Percentiles rank a stretch among this genome's conserved stretches.
Conservation (phyloP, 2,888 invertebrate genomes). For the Heliconius erato region DNA sequence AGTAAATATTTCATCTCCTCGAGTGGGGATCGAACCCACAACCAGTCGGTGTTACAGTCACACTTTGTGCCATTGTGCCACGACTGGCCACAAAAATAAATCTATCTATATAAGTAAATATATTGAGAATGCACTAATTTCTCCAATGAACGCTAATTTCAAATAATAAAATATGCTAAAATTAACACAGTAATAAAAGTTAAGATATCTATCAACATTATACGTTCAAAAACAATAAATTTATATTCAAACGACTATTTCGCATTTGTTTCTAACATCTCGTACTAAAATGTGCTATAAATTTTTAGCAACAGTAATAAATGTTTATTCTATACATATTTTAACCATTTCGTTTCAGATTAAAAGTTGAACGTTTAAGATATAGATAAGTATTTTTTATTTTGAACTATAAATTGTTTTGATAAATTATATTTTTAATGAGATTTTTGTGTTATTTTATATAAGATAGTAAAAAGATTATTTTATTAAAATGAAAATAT, state of each 20-base stretch:
- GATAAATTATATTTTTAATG: not conserved
- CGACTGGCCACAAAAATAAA: too few species aligned
- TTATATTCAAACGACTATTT: conserved; percentile 25
- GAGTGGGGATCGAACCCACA: too few species aligned
- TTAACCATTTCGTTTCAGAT: not conserved
- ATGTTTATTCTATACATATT: conserved; percentile 17
- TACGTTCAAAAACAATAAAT: conserved; percentile 24
- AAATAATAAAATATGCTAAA: not conserved
- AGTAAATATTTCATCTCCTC: too few species aligned
- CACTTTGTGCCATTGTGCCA: too few species aligned
- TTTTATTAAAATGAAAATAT: not conserved
- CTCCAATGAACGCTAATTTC: not conserved
- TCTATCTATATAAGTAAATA: not conserved
- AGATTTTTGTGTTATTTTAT: not conserved
- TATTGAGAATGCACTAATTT: not conserved
- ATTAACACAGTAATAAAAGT: conserved; percentile 3
- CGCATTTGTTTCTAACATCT: conserved; percentile 18
- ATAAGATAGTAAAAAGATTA: not conserved
- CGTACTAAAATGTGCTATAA: conserved; percentile 7
- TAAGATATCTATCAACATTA: conserved; percentile 1
- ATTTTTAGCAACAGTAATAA: conserved; percentile 5
- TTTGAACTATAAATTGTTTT: not conserved
- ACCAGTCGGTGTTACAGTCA: too few species aligned
- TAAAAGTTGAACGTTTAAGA: not conserved
- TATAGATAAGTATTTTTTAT: conserved; percentile 1